Evolutionary conservation across 2,797 vertebrate species (phyloP), one percentile per base, ranked within the genome.

Genomic region (Clarias fuscus): DNA sequence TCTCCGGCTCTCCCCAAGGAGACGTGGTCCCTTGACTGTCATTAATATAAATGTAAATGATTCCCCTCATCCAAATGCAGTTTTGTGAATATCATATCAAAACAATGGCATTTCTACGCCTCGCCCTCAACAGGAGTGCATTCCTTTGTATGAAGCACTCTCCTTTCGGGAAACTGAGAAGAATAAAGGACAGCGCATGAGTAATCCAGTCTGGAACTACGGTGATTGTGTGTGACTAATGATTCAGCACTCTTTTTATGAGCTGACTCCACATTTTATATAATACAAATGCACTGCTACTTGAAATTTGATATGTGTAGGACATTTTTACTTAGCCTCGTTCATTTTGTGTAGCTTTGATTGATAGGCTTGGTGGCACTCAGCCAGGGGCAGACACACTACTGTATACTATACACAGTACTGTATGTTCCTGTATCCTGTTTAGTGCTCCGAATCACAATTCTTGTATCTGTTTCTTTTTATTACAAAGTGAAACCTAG

Each of bases 61-160:
- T 92, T 91, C 72, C 90, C 87, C 84, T 90, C 89, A 84, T 85
- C 84, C 85, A 48, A 79, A 81, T 90, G 86, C 37, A 88, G 87
- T 90, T 91, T 81, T 85, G 86, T 86, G 88, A 85, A 88, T 92
- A 92, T 88, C 87, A 89, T 91, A 93, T 93, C 91, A 92, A 91
- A 92, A 91, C 89, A 91, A 86, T 64, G 86, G 86, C 73, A 64
- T 84, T 79, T 72, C 53, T 37, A 24, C 24, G 56, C 22, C 18
- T 48, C 33, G 13, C 68, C 30, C 81, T 48, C 1, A 82, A 53
- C 18, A 15, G 11, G 17, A 82, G 22, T 30, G 30, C 27, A 73
- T 48, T 17, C 27, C 7, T 17, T 53, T 27, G 82, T 48, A 72
- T 67, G 14, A 76, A 64, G 40, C 71, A 33, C 59, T 64, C 11